These are phyloP conservation scores for Hydropsyche tenuis DNA, from an alignment of 1,140 invertebrate genomes.

Conservation along the genomic window DNA sequence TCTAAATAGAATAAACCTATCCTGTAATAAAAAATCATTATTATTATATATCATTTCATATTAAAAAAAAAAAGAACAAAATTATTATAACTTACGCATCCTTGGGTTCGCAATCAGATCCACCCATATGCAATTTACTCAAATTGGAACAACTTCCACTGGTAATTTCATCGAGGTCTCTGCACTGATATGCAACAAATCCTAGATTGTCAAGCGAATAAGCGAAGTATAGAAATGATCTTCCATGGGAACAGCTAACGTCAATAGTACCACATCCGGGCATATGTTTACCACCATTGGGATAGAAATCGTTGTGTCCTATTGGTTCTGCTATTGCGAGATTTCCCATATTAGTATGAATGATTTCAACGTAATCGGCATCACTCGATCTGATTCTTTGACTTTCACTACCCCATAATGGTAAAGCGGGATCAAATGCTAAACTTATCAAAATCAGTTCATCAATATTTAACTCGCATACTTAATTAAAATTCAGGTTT, in stretches of 20 bases:
- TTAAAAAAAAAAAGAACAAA: background rate
- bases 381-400: slow-evolving; percentile 56
- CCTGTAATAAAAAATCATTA: slow-evolving; percentile 10
- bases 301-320: slow-evolving; percentile 64
- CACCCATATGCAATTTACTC: slow-evolving; percentile 54
- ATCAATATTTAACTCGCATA: no score
- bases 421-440: slow-evolving; percentile 72
- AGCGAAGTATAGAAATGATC: slow-evolving; percentile 63
- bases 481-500: no score
- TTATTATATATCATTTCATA: background rate
- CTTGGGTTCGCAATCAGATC: slow-evolving; percentile 36
- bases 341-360: slow-evolving; percentile 66
- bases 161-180: slow-evolving; percentile 50
- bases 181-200: slow-evolving; percentile 57
- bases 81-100: slow-evolving; percentile 31
- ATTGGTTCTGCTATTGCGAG: slow-evolving; percentile 56
- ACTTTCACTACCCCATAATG: slow-evolving; percentile 58
- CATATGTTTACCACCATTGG: slow-evolving; percentile 67
- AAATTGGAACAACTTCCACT: slow-evolving; percentile 52
- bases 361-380: slow-evolving; percentile 66
- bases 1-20: slow-evolving; percentile 4
- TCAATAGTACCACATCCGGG: slow-evolving; percentile 66
- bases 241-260: slow-evolving; percentile 59
- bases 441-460: slow-evolving; percentile 29
- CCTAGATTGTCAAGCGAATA: slow-evolving; percentile 61